Evolutionary conservation across 2,888 invertebrate species (phyloP), one percentile per base, ranked within the genome.

Genomic region (Zhengitettix transpicula): DNA sequence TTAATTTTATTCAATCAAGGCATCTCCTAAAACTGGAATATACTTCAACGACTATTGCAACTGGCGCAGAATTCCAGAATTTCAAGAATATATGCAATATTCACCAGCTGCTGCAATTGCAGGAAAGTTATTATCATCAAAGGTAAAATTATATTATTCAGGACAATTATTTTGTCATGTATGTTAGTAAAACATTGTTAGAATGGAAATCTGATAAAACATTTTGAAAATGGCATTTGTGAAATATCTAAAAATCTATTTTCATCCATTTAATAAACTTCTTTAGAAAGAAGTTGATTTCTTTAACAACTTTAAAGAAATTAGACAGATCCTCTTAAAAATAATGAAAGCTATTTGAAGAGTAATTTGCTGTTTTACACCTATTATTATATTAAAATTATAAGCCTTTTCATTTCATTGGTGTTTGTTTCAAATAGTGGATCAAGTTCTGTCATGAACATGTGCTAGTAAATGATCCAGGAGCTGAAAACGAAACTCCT

Each of bases 31-130:
- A 1, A 58, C 60, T 40, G 70, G 69, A 5, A 58, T 57, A 53
- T 69, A 68, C 61, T 69, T 70, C 62, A 67, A 70, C 58, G 70
- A 70, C 62, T 69, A 68, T 62, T 69, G 67, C 60, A 70, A 70
- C 61, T 70, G 70, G 70, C 52, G 47, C n/a, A 61, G 58, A 52
- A 69, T 70, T 42, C 64, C 64, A 9, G 68, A 70, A 61, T 69
- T 70, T 55, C 57, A 62, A 40, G 67, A 69, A 11, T 69, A 58
- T 57, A 66, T 67, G 10, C 62, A 60, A 51, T 56, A 68, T 54
- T 69, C 69, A 3, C 69, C 68, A 9, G 69, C 68, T 14, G 68
- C 68, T 10, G 60, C 64, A 40, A 64, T 70, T n/a, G 69, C 67
- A 14, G 68, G 67, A 0, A 53, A 40, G 10, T 60, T 69, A 2